Percentiles rank a stretch among this genome's conserved stretches.
Evolutionary conservation across 2,888 invertebrate species (phyloP).

Genomic region (Eudemis profundana): DNA sequence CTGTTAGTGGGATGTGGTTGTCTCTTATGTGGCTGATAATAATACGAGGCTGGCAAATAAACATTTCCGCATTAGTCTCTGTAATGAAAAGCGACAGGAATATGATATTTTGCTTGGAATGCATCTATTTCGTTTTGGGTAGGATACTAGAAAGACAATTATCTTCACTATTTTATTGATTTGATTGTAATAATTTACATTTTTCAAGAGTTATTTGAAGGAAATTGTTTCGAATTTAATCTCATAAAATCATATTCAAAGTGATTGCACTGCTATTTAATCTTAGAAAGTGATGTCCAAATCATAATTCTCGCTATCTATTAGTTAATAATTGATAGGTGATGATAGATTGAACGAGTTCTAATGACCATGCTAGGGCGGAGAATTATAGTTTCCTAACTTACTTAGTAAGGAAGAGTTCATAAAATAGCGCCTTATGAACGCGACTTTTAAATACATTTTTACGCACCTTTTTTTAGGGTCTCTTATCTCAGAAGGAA

Average conservation of each 20-base stretch:
- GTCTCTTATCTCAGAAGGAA: no score
- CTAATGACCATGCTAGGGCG: neutral
- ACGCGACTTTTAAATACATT: no score
- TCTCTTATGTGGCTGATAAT: conserved; percentile 38
- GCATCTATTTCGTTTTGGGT: no score
- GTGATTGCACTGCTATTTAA: neutral
- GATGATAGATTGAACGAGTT: neutral
- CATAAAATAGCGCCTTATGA: no score
- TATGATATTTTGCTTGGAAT: neutral
- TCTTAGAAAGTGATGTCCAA: neutral
- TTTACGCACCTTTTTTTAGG: no score
- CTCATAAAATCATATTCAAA: neutral
- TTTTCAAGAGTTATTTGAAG: neutral
- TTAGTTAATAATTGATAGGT: neutral
- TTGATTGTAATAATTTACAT: no score
- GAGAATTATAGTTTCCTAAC: neutral
- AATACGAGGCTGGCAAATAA: conserved; percentile 35
- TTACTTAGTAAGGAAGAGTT: neutral
- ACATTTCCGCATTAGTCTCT: conserved; percentile 16
- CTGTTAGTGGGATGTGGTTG: conserved; percentile 49
- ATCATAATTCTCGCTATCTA: neutral
- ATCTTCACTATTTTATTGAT: no score
- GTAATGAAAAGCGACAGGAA: conserved; percentile 7
- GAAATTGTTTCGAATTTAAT: no score
- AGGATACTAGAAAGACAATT: no score